Evolutionary conservation across 2,113 vertebrate species (phyloP), one percentile per base, ranked within the genome.

Genomic region (Oceanites oceanicus): DNA sequence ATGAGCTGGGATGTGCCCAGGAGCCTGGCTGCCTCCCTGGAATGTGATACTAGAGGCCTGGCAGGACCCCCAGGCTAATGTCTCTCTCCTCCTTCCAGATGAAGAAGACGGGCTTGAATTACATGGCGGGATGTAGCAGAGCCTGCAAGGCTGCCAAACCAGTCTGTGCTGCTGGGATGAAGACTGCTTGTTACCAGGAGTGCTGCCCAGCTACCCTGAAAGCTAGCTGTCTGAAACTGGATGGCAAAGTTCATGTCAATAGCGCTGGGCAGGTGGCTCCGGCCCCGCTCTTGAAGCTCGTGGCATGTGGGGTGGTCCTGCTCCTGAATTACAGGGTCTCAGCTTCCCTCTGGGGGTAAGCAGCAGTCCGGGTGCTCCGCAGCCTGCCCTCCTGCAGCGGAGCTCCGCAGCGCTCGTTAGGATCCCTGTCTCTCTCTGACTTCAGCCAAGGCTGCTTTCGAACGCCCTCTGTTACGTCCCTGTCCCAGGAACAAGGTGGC

Each of bases 221-320:
- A 19, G 52, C 27, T 18, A 98, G 98, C 88, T 99, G 99, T 74
- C 98, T 99, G 29, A 95, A 92, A 74, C 88, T 99, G 90, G 98
- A 98, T 0, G 98, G 98, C 47, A 98, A 96, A 10, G 45, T 98
- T 49, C 98, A 98, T 5, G 44, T 98, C 63, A 98, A 27, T 3
- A 81, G 81, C 0, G 98, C 98, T n/a, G 82, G 92, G 70, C 75
- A 86, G 75, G 80, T 86, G 38, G 67, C 85, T 27, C 78, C 53
- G 44, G 44, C 42, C 27, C 87, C 15, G 0, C 32, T 93, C 42
- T 3, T 95, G 66, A 68, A 95, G 53, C 34, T 97, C 45, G 6
- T 98, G 22, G 77, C 56, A 6, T 70, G 47, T 7, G 87, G 83
- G 8, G 25, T 63, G 23, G 13, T 68, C 5, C 44, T 96, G 11